phyloP scores from a whole-genome alignment of 2,113 vertebrate genomes.

The Trochalopteron elliotii region DNA sequence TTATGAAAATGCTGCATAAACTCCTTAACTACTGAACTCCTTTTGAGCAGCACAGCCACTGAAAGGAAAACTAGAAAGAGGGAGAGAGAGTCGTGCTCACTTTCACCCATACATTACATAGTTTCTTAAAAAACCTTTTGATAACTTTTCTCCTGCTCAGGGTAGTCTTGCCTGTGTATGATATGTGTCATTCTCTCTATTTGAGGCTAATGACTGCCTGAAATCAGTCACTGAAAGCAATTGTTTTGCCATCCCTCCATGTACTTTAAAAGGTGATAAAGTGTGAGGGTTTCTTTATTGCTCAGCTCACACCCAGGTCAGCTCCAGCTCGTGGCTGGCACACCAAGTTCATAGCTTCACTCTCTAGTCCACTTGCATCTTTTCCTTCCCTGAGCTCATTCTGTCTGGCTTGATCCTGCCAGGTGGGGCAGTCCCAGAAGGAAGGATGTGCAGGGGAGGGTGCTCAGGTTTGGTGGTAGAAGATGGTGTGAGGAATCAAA shows the following conservation, averaged over 20 bases:
- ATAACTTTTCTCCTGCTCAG: not conserved
- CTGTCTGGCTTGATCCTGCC: not conserved
- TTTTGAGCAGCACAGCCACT: not conserved
- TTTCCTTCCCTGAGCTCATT: not conserved
- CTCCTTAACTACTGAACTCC: not conserved
- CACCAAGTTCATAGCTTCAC: not conserved
- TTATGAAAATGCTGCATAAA: not conserved
- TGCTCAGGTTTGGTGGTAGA: not conserved
- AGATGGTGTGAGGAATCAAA: not conserved
- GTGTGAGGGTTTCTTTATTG: not conserved
- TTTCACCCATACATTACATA: not conserved
- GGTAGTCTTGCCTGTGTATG: not conserved
- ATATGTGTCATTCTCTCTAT: not conserved
- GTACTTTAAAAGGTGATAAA: not conserved
- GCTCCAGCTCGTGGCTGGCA: not conserved
- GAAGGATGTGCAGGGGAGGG: not conserved
- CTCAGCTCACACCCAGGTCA: not conserved
- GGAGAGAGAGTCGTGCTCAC: not conserved
- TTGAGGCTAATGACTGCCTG: not conserved
- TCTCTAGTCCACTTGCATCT: not conserved
- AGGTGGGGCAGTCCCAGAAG: not conserved
- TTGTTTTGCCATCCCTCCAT: not conserved
- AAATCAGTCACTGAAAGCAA: not conserved
- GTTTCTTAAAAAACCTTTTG: not conserved
- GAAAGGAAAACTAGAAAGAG: not conserved